Base-by-base conservation (phyloP, 1,140 invertebrate species). In the Cheumatopsyche charites region DNA sequence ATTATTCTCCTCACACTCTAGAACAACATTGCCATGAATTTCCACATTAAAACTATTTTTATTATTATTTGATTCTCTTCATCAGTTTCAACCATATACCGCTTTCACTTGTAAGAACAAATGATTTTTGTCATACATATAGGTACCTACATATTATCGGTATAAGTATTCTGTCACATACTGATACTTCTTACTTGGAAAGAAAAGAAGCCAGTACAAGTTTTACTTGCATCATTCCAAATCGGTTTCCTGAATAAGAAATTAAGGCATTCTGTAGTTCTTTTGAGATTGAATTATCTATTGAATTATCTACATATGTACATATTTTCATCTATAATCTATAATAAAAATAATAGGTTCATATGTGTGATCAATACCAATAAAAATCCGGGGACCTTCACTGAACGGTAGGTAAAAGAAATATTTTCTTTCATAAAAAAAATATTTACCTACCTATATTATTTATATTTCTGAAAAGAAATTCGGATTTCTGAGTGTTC, bases 361-460 rank as follows among this genome's bases (percentile, higher is more conserved):
- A 49, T 49, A 5, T 3, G 19, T 63, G 2, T 63, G 23, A 63
- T 43, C 79, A 17, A 6, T 77, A 86, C 85, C 87, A 68, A 88
- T 86, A 74, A 87, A 88, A 71, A 86, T 83, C 52, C 87, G 77
- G 1, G 81, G 80, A 6, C 87, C 87, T 67, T 87, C 87, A 7
- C 86, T 86, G 77, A 89, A 90, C 1, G 84, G 82, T 52, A 87
- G 55, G 72, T 83, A 86, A 4, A 79, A 74, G 17, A 81, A 84
- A 0, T 79, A 77, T 71, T 81, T 80, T 72, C 83, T 74, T 12
- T n/a, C n/a, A n/a, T n/a, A n/a, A n/a, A n/a, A n/a, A n/a, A n/a
- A n/a, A n/a, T n/a, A n/a, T n/a, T n/a, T n/a, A n/a, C n/a, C n/a
- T n/a, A n/a, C n/a, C n/a, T n/a, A n/a, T n/a, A n/a, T n/a, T n/a